A percentile compares a stretch with the other conserved stretches of the same genome.
These are phyloP conservation scores for Notospermus geniculatus DNA, from an alignment of 1,140 invertebrate genomes.

Conservation along the genomic window DNA sequence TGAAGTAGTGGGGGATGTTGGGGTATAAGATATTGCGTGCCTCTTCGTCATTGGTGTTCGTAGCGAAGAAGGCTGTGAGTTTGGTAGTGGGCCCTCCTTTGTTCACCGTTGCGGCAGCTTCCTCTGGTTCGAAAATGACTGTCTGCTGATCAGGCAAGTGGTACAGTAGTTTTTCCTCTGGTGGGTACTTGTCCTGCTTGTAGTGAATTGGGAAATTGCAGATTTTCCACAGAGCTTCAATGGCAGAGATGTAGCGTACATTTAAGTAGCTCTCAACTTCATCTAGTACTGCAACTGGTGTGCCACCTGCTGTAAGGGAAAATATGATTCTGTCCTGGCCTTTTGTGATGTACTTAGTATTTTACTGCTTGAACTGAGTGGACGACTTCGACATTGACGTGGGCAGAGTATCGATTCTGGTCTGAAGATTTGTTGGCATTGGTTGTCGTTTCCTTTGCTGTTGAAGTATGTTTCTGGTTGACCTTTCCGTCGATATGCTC, in stretches of 20 bases:
- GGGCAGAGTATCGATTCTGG: neutral
- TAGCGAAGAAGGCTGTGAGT: neutral
- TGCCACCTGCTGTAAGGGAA: neutral
- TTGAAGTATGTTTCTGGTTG: too few species aligned
- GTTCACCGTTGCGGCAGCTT: neutral
- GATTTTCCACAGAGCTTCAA: neutral
- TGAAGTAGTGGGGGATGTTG: neutral
- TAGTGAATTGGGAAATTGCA: conserved; percentile 2
- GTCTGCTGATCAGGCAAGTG: neutral
- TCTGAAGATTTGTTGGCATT: too few species aligned
- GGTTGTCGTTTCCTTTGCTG: too few species aligned
- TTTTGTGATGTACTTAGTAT: conserved; percentile 3
- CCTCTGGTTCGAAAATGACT: neutral
- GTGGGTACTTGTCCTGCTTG: neutral
- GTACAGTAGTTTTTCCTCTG: neutral
- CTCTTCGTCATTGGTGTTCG: neutral
- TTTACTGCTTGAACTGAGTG: too few species aligned
- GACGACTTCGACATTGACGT: neutral
- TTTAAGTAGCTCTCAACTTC: neutral
- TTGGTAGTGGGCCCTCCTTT: neutral
- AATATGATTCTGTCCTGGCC: neutral
- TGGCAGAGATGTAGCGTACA: neutral
- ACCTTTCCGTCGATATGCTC: too few species aligned
- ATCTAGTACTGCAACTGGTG: neutral
- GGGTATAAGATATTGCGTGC: neutral